phyloP scores from a whole-genome alignment of 1,140 invertebrate genomes.

The Scaptodrosophila lebanonensis region DNA sequence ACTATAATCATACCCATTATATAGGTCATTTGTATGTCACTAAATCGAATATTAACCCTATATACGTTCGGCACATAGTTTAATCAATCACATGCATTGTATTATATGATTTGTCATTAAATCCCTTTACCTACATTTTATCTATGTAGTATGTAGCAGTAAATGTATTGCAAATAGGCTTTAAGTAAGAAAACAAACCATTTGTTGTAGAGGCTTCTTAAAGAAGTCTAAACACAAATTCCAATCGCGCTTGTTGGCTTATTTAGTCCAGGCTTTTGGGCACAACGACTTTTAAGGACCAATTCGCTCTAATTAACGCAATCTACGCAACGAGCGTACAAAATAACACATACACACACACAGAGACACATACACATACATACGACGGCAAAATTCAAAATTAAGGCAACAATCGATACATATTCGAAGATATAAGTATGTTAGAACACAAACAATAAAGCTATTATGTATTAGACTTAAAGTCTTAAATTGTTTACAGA shows the following conservation, averaged over 20 bases:
- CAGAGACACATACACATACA: constrained; percentile 1
- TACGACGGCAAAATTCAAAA: constrained; percentile 19
- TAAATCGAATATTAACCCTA: too few species aligned
- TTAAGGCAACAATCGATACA: constrained; percentile 18
- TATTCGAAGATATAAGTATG: constrained; percentile 15
- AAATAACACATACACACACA: constrained; percentile 28
- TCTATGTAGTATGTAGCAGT: constrained; percentile 27
- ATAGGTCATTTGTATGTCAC: too few species aligned
- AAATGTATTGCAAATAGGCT: constrained; percentile 21
- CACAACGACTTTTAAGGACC: constrained; percentile 72
- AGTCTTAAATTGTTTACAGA: constrained; percentile 62
- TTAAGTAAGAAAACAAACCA: constrained; percentile 19
- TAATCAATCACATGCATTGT: constrained; percentile 21
- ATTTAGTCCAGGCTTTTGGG: constrained; percentile 30
- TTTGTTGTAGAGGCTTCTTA: constrained; percentile 56
- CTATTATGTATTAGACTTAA: constrained; percentile 67
- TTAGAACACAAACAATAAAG: constrained; percentile 8
- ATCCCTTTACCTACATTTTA: constrained; percentile 8
- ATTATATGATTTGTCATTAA: constrained; percentile 23
- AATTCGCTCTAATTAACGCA: constrained; percentile 76
- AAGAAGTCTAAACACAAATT: constrained; percentile 66
- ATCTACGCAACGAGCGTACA: constrained; percentile 69
- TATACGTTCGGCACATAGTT: constrained; percentile 10
- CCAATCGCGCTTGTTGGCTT: constrained; percentile 25
- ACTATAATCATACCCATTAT: too few species aligned